These are phyloP conservation scores for Netelia virgata DNA, from an alignment of 2,888 invertebrate genomes.

Conservation along the genomic window DNA sequence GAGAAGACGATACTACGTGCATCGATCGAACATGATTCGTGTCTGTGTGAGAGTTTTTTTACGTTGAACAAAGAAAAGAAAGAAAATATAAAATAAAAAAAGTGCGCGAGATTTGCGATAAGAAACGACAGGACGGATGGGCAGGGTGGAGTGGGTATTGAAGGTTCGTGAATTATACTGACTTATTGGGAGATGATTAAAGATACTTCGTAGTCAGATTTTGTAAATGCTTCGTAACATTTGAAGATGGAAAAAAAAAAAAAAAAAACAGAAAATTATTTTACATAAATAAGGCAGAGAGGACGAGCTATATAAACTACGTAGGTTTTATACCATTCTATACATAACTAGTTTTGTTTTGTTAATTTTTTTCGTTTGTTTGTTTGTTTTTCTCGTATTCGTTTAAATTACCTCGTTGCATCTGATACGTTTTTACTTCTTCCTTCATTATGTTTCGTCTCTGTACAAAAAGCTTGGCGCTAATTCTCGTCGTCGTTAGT, in stretches of 20 bases:
- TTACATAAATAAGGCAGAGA: conserved; percentile 59
- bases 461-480: conserved; percentile 62
- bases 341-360: conserved; percentile 35
- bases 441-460: conserved; percentile 47
- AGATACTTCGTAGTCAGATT: conserved; percentile 7
- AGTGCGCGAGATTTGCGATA: neutral
- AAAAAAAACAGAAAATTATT: conserved; percentile 18
- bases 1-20: conserved; percentile 20
- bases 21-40: conserved; percentile 9
- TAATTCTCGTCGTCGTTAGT: neutral
- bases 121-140: neutral
- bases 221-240: conserved; percentile 40
- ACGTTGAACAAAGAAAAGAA: neutral
- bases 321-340: conserved; percentile 61
- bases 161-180: conserved; percentile 4
- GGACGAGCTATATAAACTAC: conserved; percentile 50
- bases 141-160: neutral
- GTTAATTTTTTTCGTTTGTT: neutral
- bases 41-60: conserved; percentile 9
- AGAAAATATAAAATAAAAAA: neutral
- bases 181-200: conserved; percentile 29
- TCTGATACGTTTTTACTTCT: conserved; percentile 63
- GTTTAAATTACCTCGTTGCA: conserved; percentile 69
- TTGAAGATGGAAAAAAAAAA: conserved; percentile 4
- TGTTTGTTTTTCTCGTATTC: conserved; percentile 1